These are phyloP conservation scores for Vulpes lagopus DNA, from an alignment of 2,113 vertebrate genomes.

Conservation along the genomic window DNA sequence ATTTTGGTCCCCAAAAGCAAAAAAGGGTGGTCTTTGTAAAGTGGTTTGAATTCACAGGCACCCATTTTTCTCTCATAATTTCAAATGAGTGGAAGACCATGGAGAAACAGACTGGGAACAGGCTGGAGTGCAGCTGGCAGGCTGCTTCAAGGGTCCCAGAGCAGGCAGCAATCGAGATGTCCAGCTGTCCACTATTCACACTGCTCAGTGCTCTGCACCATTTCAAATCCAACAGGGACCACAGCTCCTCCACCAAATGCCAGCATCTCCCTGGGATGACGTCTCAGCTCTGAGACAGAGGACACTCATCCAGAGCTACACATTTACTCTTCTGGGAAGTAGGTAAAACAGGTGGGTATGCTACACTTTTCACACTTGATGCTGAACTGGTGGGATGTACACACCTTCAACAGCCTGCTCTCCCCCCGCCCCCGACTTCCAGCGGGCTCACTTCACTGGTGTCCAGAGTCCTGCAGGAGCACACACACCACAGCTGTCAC, in stretches of 20 bases:
- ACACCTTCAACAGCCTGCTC: neutral
- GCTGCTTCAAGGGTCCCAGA: neutral
- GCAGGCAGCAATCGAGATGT: neutral
- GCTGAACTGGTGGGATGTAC: neutral
- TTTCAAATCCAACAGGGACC: too few relatives aligned
- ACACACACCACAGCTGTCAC: neutral
- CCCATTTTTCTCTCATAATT: neutral
- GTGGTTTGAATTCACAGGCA: neutral
- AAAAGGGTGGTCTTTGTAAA: neutral
- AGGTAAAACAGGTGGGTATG: neutral
- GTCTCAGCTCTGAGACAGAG: neutral
- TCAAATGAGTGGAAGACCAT: neutral
- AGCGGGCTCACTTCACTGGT: neutral
- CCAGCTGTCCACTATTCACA: neutral
- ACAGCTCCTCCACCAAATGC: neutral
- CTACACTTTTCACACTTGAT: neutral
- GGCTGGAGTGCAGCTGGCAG: neutral
- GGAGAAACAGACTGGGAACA: neutral
- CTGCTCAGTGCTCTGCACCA: neutral
- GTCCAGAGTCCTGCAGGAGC: too few relatives aligned
- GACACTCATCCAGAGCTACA: neutral
- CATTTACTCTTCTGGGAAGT: neutral
- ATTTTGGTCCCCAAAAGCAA: too few relatives aligned
- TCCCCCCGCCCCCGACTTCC: neutral
- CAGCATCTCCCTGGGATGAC: neutral